Conservation (phyloP, 1,140 invertebrate species). For the Cyrtorhinus lividipennis region DNA sequence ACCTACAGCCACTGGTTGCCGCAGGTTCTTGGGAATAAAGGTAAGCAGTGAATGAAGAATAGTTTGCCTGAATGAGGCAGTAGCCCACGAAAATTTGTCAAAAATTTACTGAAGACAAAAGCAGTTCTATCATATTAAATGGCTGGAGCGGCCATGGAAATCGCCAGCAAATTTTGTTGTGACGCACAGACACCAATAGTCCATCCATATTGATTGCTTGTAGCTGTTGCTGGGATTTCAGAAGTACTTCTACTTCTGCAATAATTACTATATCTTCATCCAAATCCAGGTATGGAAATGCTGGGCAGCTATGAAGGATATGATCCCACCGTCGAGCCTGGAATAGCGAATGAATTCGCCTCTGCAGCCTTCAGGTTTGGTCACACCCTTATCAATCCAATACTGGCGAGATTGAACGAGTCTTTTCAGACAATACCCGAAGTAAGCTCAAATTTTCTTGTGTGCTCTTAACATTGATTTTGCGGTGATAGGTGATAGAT, state of each 20-base stretch:
- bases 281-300: constrained; percentile 43
- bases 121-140: too few species aligned
- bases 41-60: constrained; percentile 3
- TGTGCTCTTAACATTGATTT: too few species aligned
- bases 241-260: too few species aligned
- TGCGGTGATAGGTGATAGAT: too few species aligned
- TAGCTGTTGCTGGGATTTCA: too few species aligned
- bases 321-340: constrained; percentile 61
- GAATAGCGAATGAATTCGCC: constrained; percentile 90
- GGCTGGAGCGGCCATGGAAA: too few species aligned
- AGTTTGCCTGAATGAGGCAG: neutral
- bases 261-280: too few species aligned
- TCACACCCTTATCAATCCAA: constrained; percentile 90
- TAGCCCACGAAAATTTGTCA: neutral
- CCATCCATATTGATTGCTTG: too few species aligned
- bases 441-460: too few species aligned
- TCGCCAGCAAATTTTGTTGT: too few species aligned
- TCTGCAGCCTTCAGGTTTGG: constrained; percentile 93
- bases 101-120: too few species aligned
- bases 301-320: constrained; percentile 72
- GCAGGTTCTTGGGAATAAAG: constrained; percentile 55
- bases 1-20: constrained; percentile 90
- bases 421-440: constrained; percentile 71
- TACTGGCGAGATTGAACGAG: constrained; percentile 67
- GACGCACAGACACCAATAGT: too few species aligned